Percentiles rank a stretch among this genome's conserved stretches.
Evolutionary conservation across 2,113 vertebrate genomes (phyloP).

Genomic region (Girardinichthys multiradiatus): DNA sequence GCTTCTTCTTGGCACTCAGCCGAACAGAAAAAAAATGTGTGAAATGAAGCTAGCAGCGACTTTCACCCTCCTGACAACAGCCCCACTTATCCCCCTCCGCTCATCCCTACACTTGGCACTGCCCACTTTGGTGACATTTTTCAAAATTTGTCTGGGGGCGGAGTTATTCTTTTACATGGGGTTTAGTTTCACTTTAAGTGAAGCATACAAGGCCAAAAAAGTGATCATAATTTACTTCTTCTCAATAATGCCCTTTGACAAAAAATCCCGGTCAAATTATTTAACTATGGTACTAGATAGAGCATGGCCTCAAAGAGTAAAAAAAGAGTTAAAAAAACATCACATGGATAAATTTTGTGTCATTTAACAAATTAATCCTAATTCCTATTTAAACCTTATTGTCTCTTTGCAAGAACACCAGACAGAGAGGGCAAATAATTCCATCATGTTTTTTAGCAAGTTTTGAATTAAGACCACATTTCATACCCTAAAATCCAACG

Average conservation of each 20-base stretch:
- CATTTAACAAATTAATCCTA: background rate
- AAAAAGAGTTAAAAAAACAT: background rate
- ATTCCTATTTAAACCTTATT: background rate
- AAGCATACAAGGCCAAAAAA: too few relatives aligned
- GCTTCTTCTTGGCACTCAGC: too few relatives aligned
- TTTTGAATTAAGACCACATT: conserved; percentile 31
- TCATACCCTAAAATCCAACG: conserved; percentile 43
- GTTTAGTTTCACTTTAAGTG: too few relatives aligned
- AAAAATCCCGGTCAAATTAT: background rate
- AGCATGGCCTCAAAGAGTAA: background rate
- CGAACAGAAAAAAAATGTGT: too few relatives aligned
- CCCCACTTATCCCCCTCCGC: too few relatives aligned
- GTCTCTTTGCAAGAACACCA: background rate
- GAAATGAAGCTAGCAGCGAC: too few relatives aligned
- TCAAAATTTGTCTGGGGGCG: too few relatives aligned
- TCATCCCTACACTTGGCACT: too few relatives aligned
- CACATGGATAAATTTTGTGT: background rate
- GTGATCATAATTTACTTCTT: background rate
- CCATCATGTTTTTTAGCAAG: conserved; percentile 15
- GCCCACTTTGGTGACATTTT: too few relatives aligned
- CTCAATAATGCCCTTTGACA: background rate
- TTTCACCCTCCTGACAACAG: too few relatives aligned
- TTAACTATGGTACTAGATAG: background rate
- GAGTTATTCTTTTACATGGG: too few relatives aligned
- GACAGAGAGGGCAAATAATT: background rate